Conservation (phyloP, 1,140 invertebrate species). For the Magallana gigas region DNA sequence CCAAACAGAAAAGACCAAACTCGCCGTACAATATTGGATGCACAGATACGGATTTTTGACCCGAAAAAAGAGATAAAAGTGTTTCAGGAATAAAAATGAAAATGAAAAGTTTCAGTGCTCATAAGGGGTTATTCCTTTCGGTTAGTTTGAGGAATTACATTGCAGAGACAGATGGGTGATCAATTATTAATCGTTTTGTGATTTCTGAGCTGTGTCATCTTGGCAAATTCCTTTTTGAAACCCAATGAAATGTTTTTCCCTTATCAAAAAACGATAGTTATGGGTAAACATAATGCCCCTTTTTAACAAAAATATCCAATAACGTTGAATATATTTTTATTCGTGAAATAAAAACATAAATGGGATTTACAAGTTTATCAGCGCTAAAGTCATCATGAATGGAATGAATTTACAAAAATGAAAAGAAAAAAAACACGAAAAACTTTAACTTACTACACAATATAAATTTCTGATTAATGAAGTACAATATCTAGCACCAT, state of each 20-base stretch:
- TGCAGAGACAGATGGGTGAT: constrained; percentile 4
- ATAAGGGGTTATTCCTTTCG: constrained; percentile 1
- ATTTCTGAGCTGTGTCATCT: not conserved
- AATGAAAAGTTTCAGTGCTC: constrained; percentile 25
- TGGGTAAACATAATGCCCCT: too few species aligned
- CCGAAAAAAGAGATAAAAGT: constrained; percentile 28
- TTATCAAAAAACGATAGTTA: not conserved
- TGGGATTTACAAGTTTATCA: too few species aligned
- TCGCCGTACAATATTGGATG: constrained; percentile 5
- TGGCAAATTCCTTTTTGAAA: not conserved
- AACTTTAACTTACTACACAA: too few species aligned
- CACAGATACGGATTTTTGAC: not conserved
- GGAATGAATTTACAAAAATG: too few species aligned
- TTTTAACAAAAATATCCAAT: too few species aligned
- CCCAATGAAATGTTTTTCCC: not conserved
- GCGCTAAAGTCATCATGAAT: too few species aligned
- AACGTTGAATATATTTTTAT: too few species aligned
- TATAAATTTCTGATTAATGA: too few species aligned
- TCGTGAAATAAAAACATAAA: too few species aligned
- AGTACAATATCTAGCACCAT: too few species aligned
- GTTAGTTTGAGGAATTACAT: not conserved
- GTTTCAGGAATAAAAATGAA: constrained; percentile 15
- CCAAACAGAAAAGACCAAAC: not conserved
- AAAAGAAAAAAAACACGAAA: too few species aligned
- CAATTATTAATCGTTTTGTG: constrained; percentile 27